Conservation (phyloP, 2,888 invertebrate species). For the Pinctada fucata region DNA sequence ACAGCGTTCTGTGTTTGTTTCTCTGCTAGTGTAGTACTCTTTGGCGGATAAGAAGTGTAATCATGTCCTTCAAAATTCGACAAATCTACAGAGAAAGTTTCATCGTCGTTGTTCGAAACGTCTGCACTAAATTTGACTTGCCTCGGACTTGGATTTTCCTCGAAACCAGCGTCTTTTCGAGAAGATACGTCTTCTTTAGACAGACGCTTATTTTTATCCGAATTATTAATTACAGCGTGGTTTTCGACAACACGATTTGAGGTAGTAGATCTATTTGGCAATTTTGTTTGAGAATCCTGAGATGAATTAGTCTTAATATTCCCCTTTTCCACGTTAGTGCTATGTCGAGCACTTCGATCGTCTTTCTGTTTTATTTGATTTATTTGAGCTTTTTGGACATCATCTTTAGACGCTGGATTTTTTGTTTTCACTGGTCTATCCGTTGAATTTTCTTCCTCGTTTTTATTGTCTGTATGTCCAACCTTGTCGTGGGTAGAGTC, state of each 20-base stretch:
- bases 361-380: background rate
- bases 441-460: background rate
- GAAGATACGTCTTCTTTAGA: too few relatives aligned
- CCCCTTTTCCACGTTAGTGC: background rate
- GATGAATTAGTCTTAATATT: background rate
- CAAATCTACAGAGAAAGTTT: slow-evolving; percentile 10
- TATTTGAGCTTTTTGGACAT: background rate
- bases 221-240: too few relatives aligned
- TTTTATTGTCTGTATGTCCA: background rate
- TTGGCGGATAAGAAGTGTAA: slow-evolving; percentile 1
- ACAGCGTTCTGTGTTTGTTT: too few relatives aligned
- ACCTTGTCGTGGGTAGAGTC: background rate
- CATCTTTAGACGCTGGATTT: background rate
- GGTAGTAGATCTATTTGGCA: background rate
- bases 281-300: slow-evolving; percentile 9
- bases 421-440: background rate
- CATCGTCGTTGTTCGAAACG: background rate
- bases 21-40: background rate
- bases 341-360: background rate
- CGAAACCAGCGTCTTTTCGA: background rate
- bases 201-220: too few relatives aligned
- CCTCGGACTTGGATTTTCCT: background rate
- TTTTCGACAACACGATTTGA: too few relatives aligned
- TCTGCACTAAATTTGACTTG: background rate
- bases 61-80: slow-evolving; percentile 6